Conservation (phyloP, 35 echinoderm and acorn worm species). For the Heliocidaris erythrogramma region DNA sequence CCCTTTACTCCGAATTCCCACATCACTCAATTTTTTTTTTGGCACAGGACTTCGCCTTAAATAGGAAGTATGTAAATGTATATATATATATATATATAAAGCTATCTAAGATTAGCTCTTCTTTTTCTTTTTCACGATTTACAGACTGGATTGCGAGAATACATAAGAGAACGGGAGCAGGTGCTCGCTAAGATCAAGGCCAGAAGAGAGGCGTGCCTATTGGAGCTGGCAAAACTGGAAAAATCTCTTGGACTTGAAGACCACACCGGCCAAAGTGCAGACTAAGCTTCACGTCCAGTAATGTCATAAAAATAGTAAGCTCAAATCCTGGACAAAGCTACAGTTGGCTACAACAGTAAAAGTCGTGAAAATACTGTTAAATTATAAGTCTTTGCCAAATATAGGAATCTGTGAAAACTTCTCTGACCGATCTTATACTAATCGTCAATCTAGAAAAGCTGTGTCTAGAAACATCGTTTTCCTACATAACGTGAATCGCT, state of each 20-base stretch:
- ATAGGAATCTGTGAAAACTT: too few species aligned
- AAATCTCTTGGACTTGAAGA: not conserved
- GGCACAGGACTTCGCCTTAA: too few species aligned
- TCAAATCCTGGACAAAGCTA: not conserved
- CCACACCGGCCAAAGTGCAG: not conserved
- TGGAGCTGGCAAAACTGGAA: constrained; percentile 66
- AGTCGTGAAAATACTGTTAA: not conserved
- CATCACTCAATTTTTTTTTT: too few species aligned
- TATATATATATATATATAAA: too few species aligned
- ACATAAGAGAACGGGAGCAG: constrained; percentile 63
- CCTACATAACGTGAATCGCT: too few species aligned
- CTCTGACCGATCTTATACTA: too few species aligned
- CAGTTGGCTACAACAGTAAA: not conserved
- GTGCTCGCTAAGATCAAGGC: constrained; percentile 65
- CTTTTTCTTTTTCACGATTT: not conserved
- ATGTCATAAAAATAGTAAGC: not conserved
- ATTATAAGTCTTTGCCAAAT: not conserved
- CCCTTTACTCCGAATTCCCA: too few species aligned
- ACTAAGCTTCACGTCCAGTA: not conserved
- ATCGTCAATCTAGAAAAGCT: too few species aligned
- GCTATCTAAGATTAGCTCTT: not conserved
- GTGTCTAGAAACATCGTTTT: too few species aligned
- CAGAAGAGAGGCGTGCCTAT: constrained; percentile 57
- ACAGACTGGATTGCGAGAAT: constrained; percentile 74
- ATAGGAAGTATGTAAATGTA: too few species aligned